These are phyloP conservation scores for Phoeniculus purpureus DNA, from an alignment of 2,797 vertebrate genomes.

Conservation along the genomic window DNA sequence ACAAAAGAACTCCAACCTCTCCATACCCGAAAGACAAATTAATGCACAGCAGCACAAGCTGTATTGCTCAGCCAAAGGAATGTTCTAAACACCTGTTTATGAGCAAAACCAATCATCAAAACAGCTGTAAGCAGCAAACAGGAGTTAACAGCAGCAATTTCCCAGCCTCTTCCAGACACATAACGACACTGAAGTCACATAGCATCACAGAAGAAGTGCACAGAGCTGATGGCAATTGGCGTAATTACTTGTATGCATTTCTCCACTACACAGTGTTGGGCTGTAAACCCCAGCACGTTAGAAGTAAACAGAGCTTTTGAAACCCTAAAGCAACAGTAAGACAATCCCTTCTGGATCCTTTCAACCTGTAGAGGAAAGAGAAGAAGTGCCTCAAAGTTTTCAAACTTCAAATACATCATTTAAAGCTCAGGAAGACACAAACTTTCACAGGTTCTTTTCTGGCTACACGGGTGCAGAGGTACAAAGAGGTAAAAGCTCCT, in stretches of 20 bases:
- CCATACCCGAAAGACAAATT: conserved; percentile 57
- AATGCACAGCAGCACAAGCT: conserved; percentile 54
- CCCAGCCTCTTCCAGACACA: conserved; percentile 72
- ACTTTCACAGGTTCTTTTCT: neutral
- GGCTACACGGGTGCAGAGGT: neutral
- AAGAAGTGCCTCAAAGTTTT: conserved; percentile 55
- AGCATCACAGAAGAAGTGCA: conserved; percentile 71
- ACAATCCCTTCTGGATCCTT: conserved; percentile 45
- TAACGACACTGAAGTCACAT: conserved; percentile 75
- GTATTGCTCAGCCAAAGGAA: conserved; percentile 65
- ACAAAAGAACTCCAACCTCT: conserved; percentile 43
- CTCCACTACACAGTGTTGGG: conserved; percentile 73
- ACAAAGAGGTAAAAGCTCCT: neutral
- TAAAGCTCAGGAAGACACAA: conserved; percentile 33
- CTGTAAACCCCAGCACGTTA: conserved; percentile 69
- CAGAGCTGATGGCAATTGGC: conserved; percentile 75
- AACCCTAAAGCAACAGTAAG: conserved; percentile 59
- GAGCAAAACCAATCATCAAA: conserved; percentile 82
- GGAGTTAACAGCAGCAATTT: conserved; percentile 70
- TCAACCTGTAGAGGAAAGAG: conserved; percentile 56
- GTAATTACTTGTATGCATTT: conserved; percentile 79
- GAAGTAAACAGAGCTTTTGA: conserved; percentile 75
- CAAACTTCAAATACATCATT: conserved; percentile 57
- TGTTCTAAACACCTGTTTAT: conserved; percentile 82
- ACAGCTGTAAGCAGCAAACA: conserved; percentile 78